Percentiles rank a stretch among this genome's conserved stretches.
Conservation (phyloP, 2,113 vertebrate species). For the Ochotona curzoniae region DNA sequence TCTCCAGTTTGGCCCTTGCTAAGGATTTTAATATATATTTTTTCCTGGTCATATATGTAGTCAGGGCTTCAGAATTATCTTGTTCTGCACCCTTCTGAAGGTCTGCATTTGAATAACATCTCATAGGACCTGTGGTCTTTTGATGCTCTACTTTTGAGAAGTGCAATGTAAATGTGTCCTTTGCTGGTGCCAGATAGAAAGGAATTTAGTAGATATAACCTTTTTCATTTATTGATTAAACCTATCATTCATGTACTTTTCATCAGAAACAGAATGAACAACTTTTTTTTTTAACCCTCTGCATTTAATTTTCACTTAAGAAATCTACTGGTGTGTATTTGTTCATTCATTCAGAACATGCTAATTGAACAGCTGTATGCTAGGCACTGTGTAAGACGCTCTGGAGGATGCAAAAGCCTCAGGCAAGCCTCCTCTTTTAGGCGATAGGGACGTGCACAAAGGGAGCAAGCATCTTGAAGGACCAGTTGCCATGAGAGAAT, state of each 20-base stretch:
- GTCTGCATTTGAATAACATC: slow-evolving; percentile 9
- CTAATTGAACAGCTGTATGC: neutral
- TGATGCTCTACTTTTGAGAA: slow-evolving; percentile 47
- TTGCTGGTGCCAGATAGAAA: slow-evolving; percentile 43
- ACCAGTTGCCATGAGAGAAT: neutral
- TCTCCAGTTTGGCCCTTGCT: neutral
- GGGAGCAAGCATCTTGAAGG: neutral
- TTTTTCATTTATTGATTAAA: slow-evolving; percentile 70
- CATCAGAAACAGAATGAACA: slow-evolving; percentile 28
- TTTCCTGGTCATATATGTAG: neutral
- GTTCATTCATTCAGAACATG: slow-evolving; percentile 32
- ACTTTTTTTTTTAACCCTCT: neutral
- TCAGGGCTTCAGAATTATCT: neutral
- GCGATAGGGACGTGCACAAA: neutral
- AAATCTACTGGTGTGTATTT: slow-evolving; percentile 5
- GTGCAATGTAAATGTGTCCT: slow-evolving; percentile 72
- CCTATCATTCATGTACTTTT: slow-evolving; percentile 39
- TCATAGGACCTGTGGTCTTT: slow-evolving; percentile 51
- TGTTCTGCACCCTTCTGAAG: slow-evolving; percentile 6
- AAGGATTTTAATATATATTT: slow-evolving; percentile 32
- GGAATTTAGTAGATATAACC: slow-evolving; percentile 38
- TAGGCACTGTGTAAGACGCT: neutral
- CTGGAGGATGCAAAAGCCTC: neutral
- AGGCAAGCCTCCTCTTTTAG: neutral
- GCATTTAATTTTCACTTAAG: slow-evolving; percentile 50